Conservation (phyloP, 2,888 invertebrate genomes). For the Trypoxylon attenuatum region DNA sequence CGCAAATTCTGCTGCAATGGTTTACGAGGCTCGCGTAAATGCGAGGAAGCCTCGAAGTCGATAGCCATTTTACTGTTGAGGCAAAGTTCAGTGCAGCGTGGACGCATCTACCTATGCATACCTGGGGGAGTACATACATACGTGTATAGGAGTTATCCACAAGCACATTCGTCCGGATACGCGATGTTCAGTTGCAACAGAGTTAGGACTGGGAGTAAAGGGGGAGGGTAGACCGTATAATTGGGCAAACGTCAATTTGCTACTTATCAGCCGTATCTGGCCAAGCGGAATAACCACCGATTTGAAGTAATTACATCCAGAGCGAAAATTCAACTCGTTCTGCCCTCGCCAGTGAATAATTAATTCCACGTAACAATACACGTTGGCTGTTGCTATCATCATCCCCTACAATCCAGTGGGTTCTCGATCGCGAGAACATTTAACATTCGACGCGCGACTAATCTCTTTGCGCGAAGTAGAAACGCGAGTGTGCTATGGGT, state of each 20-base stretch:
- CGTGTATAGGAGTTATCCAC: too few species aligned
- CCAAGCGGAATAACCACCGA: constrained; percentile 15
- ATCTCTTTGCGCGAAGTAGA: constrained; percentile 23
- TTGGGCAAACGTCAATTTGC: too few species aligned
- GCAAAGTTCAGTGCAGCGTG: constrained; percentile 9
- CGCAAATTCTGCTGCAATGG: constrained; percentile 13
- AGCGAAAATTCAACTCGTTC: constrained; percentile 35
- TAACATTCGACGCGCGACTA: constrained; percentile 41
- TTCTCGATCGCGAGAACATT: constrained; percentile 19
- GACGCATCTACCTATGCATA: constrained; percentile 1
- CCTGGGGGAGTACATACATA: too few species aligned
- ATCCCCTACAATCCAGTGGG: constrained; percentile 9
- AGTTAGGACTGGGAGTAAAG: too few species aligned
- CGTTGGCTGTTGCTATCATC: constrained; percentile 21
- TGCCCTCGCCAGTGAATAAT: constrained; percentile 36
- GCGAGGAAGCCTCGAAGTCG: constrained; percentile 12
- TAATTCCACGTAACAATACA: constrained; percentile 34
- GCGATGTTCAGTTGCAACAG: too few species aligned
- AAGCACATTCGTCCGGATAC: too few species aligned
- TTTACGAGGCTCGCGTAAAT: too few species aligned
- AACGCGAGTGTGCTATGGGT: constrained; percentile 2
- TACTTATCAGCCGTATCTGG: too few species aligned
- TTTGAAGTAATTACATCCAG: constrained; percentile 28
- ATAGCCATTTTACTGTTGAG: constrained; percentile 10
- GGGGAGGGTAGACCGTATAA: too few species aligned